Conservation (phyloP, 2,888 invertebrate species). For the Bimastos eiseni region DNA sequence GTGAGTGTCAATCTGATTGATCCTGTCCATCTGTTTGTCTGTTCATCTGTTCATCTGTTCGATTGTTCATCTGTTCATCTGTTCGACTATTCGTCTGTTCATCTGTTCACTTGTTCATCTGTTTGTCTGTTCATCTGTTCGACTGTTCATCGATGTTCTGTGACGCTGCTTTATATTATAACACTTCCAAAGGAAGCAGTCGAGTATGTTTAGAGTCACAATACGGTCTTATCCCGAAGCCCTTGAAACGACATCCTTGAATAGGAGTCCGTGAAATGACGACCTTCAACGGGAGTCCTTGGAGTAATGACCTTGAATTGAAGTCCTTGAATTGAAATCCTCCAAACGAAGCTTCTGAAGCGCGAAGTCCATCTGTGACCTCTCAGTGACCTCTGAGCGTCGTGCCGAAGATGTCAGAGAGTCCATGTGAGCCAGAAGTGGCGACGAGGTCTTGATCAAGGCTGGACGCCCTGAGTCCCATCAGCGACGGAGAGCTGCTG, state of each 20-base stretch:
- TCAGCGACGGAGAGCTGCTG: slow-evolving; percentile 42
- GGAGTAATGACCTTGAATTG: too few relatives aligned
- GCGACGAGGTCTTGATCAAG: slow-evolving; percentile 7
- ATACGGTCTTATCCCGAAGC: not conserved
- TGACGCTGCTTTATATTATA: not conserved
- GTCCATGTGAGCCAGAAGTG: not conserved
- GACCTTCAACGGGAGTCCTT: too few relatives aligned
- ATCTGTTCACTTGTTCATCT: too few relatives aligned
- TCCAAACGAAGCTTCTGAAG: not conserved
- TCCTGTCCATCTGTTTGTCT: not conserved
- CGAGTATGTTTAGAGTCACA: not conserved
- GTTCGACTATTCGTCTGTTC: not conserved
- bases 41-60: too few relatives aligned
- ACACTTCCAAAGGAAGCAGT: not conserved
- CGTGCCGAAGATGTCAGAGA: not conserved
- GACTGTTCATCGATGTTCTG: not conserved
- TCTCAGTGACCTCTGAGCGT: slow-evolving; percentile 16
- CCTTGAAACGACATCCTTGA: too few relatives aligned
- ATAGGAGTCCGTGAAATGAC: too few relatives aligned
- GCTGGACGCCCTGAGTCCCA: not conserved
- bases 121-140: too few relatives aligned
- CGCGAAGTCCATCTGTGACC: not conserved
- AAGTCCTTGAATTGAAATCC: not conserved
- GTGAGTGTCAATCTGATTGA: not conserved
- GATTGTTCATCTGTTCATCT: too few relatives aligned